Evolutionary conservation across 2,888 invertebrate genomes (phyloP).

Genomic region (Gortyna flavago): DNA sequence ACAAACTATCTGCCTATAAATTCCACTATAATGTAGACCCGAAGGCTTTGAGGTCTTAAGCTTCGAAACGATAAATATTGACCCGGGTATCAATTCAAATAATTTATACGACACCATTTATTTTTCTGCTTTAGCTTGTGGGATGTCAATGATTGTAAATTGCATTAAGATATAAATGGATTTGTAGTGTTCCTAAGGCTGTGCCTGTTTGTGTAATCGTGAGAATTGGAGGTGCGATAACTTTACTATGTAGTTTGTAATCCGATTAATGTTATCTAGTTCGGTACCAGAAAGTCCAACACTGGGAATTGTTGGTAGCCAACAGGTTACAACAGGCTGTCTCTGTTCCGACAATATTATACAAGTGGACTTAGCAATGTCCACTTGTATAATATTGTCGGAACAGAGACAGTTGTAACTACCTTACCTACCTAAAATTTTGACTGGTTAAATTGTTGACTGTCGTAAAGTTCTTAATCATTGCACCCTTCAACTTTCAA

Average conservation of each 20-base stretch:
- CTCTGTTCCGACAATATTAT: too few relatives aligned
- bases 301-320: slow-evolving; percentile 40
- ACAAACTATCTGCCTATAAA: slow-evolving; percentile 56
- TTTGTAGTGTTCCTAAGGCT: slow-evolving; percentile 68
- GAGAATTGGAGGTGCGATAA: slow-evolving; percentile 63
- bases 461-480: slow-evolving; percentile 14
- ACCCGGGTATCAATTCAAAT: slow-evolving; percentile 48
- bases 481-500: slow-evolving; percentile 23
- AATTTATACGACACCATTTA: slow-evolving; percentile 59
- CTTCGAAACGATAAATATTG: slow-evolving; percentile 49
- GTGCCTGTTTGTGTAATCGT: slow-evolving; percentile 63
- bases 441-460: slow-evolving; percentile 27
- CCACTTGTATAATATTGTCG: slow-evolving; percentile 50
- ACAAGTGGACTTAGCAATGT: too few relatives aligned
- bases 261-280: slow-evolving; percentile 62
- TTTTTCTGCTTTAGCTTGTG: slow-evolving; percentile 64
- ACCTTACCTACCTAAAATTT: slow-evolving; percentile 21
- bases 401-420: slow-evolving; percentile 19
- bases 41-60: slow-evolving; percentile 54
- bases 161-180: slow-evolving; percentile 75
- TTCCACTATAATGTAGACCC: slow-evolving; percentile 55
- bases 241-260: slow-evolving; percentile 66
- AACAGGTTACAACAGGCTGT: too few relatives aligned
- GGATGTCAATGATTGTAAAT: slow-evolving; percentile 75
- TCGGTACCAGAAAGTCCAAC: slow-evolving; percentile 45